Conservation (phyloP, 2,888 invertebrate species). For the Schrankia costaestrigalis region DNA sequence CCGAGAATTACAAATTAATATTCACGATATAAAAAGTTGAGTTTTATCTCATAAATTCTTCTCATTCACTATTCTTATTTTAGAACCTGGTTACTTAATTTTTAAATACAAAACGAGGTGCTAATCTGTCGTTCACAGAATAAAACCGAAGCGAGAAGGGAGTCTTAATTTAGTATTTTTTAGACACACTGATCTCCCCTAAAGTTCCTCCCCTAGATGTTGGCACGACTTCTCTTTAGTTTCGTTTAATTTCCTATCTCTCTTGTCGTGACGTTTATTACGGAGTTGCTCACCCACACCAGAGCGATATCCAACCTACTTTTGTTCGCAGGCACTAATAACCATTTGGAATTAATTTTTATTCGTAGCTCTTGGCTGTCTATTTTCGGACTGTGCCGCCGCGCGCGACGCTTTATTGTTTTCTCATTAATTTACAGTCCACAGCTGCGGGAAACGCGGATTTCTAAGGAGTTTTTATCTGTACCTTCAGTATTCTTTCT, state of each 20-base stretch:
- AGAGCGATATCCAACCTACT: constrained; percentile 45
- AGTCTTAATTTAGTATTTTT: constrained; percentile 65
- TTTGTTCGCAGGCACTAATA: constrained; percentile 69
- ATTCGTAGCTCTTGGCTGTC: constrained; percentile 56
- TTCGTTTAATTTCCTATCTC: constrained; percentile 77
- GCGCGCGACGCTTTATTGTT: constrained; percentile 66
- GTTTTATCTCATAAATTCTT: no score
- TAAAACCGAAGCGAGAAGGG: constrained; percentile 64
- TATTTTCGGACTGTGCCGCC: constrained; percentile 60
- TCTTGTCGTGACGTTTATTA: constrained; percentile 74
- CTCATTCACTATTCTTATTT: no score
- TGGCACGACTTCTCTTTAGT: constrained; percentile 71
- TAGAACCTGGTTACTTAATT: no score
- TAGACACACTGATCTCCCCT: constrained; percentile 37
- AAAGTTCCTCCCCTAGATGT: constrained; percentile 61
- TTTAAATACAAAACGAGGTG: constrained; percentile 38
- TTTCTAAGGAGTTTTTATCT: constrained; percentile 78
- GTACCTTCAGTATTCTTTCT: constrained; percentile 71
- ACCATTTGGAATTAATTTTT: constrained; percentile 72
- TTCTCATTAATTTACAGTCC: constrained; percentile 78
- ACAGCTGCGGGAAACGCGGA: constrained; percentile 74
- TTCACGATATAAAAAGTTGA: no score
- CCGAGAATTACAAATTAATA: no score
- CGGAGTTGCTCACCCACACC: constrained; percentile 55
- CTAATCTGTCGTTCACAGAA: constrained; percentile 65